Evolutionary conservation across 2,797 vertebrate genomes (phyloP).

Genomic region (Lacerta agilis): DNA sequence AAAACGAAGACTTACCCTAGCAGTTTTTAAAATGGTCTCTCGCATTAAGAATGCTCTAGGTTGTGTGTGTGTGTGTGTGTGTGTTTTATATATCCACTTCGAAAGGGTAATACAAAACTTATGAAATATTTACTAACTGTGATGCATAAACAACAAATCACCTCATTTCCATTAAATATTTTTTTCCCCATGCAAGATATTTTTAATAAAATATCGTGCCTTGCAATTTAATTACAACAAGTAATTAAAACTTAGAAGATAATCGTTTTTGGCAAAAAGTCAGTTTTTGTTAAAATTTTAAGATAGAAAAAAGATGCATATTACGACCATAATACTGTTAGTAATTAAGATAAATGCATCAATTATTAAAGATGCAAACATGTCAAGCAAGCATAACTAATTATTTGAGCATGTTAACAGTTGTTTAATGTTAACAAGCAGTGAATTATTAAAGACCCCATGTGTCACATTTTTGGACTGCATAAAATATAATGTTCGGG

Average conservation of each 20-base stretch:
- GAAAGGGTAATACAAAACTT: conserved; percentile 82
- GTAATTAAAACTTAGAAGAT: conserved; percentile 97
- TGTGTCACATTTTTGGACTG: conserved; percentile 89
- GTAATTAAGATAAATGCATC: conserved; percentile 99
- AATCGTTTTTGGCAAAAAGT: conserved; percentile 92
- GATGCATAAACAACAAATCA: conserved; percentile 83
- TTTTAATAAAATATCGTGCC: conserved; percentile 86
- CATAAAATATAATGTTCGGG: conserved; percentile 87
- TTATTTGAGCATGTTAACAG: conserved; percentile 99
- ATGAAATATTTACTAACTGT: conserved; percentile 84
- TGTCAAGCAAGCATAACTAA: conserved; percentile 99
- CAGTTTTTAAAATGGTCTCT: conserved; percentile 73
- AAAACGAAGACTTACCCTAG: conserved; percentile 54
- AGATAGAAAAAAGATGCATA: conserved; percentile 88
- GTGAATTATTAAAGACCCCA: conserved; percentile 98
- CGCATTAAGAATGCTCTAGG: conserved; percentile 73
- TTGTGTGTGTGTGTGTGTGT: background rate
- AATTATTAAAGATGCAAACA: conserved; percentile 99
- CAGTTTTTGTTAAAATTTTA: conserved; percentile 88
- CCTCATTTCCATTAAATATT: conserved; percentile 82
- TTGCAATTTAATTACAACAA: conserved; percentile 92
- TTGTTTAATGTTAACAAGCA: conserved; percentile 99
- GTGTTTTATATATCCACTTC: conserved; percentile 71
- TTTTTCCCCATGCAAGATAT: conserved; percentile 76
- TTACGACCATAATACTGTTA: conserved; percentile 93